Base-by-base conservation (phyloP, 2,888 invertebrate genomes). In the Chaitophorus viminalis region DNA sequence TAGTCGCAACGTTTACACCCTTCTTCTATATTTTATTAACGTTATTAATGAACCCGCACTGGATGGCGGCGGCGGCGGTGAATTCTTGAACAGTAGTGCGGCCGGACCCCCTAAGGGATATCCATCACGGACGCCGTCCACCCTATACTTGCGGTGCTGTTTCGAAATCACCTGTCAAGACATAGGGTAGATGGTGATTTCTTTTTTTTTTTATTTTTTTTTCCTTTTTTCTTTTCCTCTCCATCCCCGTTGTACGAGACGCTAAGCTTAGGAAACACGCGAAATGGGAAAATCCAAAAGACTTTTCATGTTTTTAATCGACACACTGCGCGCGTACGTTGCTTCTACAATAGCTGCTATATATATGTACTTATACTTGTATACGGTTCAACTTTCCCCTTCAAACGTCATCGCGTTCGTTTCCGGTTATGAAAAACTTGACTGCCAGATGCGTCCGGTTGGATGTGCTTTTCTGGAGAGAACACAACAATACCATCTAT, bases 1-100 rank as follows among this genome's bases (percentile, higher is more conserved):
- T 52, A 77, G 52, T 25, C 31, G n/a, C 84, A 46, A 85, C 46
- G 77, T 85, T 85, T 86, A 86, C 78, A 72, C 70, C 54, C 86
- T n/a, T 65, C 74, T 87, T 87, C 81, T 87, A 81, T 81, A 74
- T 87, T 81, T 81, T 87, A 81, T 87, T 87, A 87, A 87, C 74
- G 87, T 87, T 87, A 87, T 87, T 87, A 87, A 87, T 87, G 87
- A 87, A 87, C 78, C 60, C 60, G 11, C 31, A 8, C 21, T 17
- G 65, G n/a, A n/a, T n/a, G n/a, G n/a, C n/a, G n/a, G n/a, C n/a
- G n/a, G n/a, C 60, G 29, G 82, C 11, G 39, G 87, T 81, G 79
- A 81, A 87, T 87, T 74, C 72, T 65, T 77, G 79, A 74, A 87
- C n/a, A n/a, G n/a, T 60, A 87, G 72, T 72, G 39, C 52, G 25